Evolutionary conservation across 92 coral and sea anemone genomes (phyloP).

Genomic region (Zoanthus gigantus): DNA sequence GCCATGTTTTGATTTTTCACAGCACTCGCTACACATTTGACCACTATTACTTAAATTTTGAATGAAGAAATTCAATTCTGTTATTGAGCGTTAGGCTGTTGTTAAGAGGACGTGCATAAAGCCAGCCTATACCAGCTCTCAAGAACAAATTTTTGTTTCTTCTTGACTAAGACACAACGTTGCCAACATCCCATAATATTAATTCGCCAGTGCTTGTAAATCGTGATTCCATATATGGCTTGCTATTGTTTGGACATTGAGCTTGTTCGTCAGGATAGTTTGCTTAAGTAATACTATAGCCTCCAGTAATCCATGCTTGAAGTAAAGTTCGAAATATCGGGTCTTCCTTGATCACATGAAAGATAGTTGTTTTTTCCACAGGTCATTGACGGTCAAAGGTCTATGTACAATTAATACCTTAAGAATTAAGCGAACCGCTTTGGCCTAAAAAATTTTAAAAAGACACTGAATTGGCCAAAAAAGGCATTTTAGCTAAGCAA

Average conservation of each 20-base stretch:
- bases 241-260: background rate
- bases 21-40: background rate
- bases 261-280: too few species aligned
- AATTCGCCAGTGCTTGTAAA: background rate
- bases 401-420: too few species aligned
- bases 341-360: too few species aligned
- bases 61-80: background rate
- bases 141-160: background rate
- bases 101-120: background rate
- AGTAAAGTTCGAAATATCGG: too few species aligned
- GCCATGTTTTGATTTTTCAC: background rate
- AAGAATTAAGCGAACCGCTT: too few species aligned
- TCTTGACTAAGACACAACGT: background rate
- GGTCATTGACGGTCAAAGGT: too few species aligned
- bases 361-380: too few species aligned
- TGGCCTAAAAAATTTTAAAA: too few species aligned
- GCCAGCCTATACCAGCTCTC: background rate
- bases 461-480: too few species aligned
- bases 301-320: too few species aligned
- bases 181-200: conserved; percentile 6
- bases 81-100: background rate
- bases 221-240: background rate
- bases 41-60: background rate
- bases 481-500: too few species aligned
- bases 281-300: too few species aligned